phyloP scores from a whole-genome alignment of 2,888 invertebrate species.

The Embidobia sp. region DNA sequence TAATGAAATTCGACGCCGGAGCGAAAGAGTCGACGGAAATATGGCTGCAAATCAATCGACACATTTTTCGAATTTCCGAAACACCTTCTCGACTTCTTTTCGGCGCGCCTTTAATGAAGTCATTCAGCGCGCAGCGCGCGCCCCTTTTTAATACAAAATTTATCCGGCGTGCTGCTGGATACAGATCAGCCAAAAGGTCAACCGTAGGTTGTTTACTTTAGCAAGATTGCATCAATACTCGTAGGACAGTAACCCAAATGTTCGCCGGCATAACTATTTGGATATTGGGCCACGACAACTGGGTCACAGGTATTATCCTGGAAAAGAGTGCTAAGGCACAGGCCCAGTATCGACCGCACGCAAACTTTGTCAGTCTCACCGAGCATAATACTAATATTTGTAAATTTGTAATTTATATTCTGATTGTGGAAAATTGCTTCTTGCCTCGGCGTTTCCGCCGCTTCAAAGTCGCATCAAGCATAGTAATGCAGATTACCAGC shows the following conservation, averaged over 20 bases:
- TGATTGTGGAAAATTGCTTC: constrained; percentile 41
- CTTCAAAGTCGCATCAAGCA: constrained; percentile 41
- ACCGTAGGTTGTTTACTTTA: constrained; percentile 24
- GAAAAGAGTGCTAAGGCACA: constrained; percentile 19
- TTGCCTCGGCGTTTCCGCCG: constrained; percentile 22
- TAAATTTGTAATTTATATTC: constrained; percentile 48
- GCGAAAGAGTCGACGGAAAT: too few relatives aligned
- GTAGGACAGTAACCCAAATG: constrained; percentile 20
- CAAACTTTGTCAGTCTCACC: constrained; percentile 15
- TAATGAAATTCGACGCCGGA: too few relatives aligned
- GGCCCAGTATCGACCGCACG: constrained; percentile 13
- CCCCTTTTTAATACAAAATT: too few relatives aligned
- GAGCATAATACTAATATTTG: constrained; percentile 31
- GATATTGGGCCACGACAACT: constrained; percentile 3
- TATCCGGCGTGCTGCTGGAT: too few relatives aligned
- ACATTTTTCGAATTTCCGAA: too few relatives aligned
- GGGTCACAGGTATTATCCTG: constrained; percentile 13
- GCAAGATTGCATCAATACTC: constrained; percentile 34
- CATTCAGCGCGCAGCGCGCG: too few relatives aligned
- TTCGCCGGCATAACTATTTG: constrained; percentile 16
- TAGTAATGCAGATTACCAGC: constrained; percentile 36
- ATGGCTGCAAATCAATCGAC: too few relatives aligned
- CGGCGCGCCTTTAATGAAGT: too few relatives aligned
- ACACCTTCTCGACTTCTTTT: too few relatives aligned
- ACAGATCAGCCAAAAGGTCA: constrained; percentile 5